Evolutionary conservation across 2,113 vertebrate genomes (phyloP).

Genomic region (Speoplatyrhinus poulsoni): DNA sequence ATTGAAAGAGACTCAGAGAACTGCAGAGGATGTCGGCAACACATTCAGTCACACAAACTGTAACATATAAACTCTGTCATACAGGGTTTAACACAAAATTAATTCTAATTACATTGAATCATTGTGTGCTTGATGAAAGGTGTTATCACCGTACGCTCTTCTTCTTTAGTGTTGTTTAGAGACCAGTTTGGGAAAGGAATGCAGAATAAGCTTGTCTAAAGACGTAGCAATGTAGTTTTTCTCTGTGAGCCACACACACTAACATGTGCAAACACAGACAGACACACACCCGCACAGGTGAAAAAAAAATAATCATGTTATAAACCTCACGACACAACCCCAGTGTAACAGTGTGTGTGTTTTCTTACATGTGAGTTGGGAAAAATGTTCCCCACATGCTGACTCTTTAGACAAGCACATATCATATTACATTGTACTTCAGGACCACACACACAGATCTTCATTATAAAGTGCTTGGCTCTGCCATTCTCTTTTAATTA

Average conservation of each 20-base stretch:
- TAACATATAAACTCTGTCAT: neutral
- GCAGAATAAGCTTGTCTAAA: neutral
- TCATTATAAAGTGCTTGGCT: slow-evolving; percentile 37
- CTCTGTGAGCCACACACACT: neutral
- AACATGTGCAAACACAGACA: too few relatives aligned
- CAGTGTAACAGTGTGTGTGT: neutral
- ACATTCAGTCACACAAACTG: slow-evolving; percentile 13
- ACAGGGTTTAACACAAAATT: neutral
- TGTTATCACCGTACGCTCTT: neutral
- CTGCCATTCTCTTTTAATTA: slow-evolving; percentile 39
- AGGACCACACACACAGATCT: slow-evolving; percentile 51
- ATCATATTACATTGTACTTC: slow-evolving; percentile 42
- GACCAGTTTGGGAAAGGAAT: too few relatives aligned
- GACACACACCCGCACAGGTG: neutral
- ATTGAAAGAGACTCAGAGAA: slow-evolving; percentile 20
- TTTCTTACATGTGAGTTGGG: slow-evolving; percentile 14
- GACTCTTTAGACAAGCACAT: slow-evolving; percentile 49
- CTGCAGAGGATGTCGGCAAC: slow-evolving; percentile 40
- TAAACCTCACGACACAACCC: neutral
- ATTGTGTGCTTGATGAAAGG: neutral
- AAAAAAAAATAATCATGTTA: neutral
- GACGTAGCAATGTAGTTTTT: slow-evolving; percentile 7
- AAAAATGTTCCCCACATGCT: slow-evolving; percentile 36
- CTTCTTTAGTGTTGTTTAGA: neutral
- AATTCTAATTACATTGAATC: slow-evolving; percentile 1